Conservation (phyloP, 35 echinoderm and acorn worm genomes). For the Anneissia japonica region DNA sequence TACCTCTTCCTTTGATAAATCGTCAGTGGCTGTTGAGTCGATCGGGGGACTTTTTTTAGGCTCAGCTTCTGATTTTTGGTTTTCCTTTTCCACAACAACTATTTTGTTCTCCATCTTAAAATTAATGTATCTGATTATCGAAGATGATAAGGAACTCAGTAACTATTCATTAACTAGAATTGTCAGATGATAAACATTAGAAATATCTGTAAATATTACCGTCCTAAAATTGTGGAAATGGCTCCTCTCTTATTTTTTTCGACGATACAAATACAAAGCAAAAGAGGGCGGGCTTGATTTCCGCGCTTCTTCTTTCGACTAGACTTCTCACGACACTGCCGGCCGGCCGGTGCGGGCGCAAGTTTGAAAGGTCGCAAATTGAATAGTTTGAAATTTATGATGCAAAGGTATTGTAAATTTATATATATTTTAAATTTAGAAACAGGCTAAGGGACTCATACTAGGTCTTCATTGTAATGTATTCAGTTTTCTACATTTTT, state of each 20-base stretch:
- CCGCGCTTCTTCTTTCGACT: too few species aligned
- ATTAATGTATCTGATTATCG: not conserved
- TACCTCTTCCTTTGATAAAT: not conserved
- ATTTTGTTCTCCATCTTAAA: not conserved
- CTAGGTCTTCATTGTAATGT: too few species aligned
- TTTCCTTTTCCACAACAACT: not conserved
- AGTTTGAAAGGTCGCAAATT: too few species aligned
- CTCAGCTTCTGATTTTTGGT: not conserved
- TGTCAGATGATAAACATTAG: not conserved
- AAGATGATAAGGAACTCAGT: not conserved
- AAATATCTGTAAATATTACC: not conserved
- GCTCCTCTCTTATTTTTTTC: not conserved
- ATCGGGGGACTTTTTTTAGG: not conserved
- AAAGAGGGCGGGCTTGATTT: not conserved
- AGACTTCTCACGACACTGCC: too few species aligned
- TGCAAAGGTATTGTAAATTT: too few species aligned
- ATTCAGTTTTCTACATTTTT: too few species aligned
- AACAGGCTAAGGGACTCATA: too few species aligned
- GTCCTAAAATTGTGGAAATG: not conserved
- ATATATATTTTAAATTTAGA: too few species aligned
- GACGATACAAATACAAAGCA: not conserved
- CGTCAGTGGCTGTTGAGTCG: not conserved
- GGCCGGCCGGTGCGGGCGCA: too few species aligned
- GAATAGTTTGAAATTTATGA: too few species aligned
- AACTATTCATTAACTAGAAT: not conserved